Percentiles rank a stretch among this genome's conserved stretches.
Conservation (phyloP, 2,888 invertebrate genomes). For the Agrotis clavis region DNA sequence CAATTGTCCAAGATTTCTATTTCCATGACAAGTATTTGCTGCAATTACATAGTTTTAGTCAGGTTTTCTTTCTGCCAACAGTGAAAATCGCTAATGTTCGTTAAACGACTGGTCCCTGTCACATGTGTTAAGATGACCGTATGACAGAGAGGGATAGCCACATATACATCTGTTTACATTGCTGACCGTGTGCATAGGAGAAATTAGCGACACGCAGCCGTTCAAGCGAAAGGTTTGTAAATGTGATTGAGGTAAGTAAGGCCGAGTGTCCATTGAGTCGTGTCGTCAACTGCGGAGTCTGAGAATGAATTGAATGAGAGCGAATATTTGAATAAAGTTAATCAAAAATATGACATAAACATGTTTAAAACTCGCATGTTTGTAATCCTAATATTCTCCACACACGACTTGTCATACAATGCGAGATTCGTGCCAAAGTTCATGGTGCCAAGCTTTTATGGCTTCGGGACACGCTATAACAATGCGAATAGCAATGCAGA, state of each 20-base stretch:
- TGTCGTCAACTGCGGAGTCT: slow-evolving; percentile 36
- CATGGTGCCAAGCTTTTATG: slow-evolving; percentile 48
- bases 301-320: slow-evolving; percentile 31
- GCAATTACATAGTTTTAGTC: slow-evolving; percentile 60
- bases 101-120: slow-evolving; percentile 42
- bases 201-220: slow-evolving; percentile 67
- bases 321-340: slow-evolving; percentile 23
- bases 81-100: slow-evolving; percentile 59
- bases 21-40: slow-evolving; percentile 56
- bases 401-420: slow-evolving; percentile 25
- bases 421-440: slow-evolving; percentile 50
- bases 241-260: slow-evolving; percentile 57
- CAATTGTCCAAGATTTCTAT: slow-evolving; percentile 55
- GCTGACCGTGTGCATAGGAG: slow-evolving; percentile 63
- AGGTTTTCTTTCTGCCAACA: slow-evolving; percentile 58
- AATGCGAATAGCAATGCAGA: slow-evolving; percentile 55
- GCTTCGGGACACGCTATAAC: slow-evolving; percentile 30
- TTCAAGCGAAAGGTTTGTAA: slow-evolving; percentile 68
- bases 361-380: slow-evolving; percentile 14
- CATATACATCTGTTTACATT: slow-evolving; percentile 60
- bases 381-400: slow-evolving; percentile 16
- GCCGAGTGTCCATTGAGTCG: slow-evolving; percentile 54
- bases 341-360: slow-evolving; percentile 19
- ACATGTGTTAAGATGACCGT: slow-evolving; percentile 40
- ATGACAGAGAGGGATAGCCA: slow-evolving; percentile 56